Base-by-base conservation (phyloP, 1,140 invertebrate species). In the Calosoma granatense region DNA sequence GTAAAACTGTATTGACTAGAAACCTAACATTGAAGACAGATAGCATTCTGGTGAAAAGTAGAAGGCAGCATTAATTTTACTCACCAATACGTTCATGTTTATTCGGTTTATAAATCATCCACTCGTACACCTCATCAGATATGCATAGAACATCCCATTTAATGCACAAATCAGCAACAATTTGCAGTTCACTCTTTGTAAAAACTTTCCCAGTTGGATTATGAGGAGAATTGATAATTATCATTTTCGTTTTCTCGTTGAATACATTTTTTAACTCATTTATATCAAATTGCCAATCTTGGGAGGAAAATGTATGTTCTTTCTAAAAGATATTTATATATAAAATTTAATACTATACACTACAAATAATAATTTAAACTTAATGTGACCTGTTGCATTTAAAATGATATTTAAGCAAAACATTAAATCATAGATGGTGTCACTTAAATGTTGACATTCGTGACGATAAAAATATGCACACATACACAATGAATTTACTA, bases 41-140 rank as follows among this genome's bases (percentile, higher is more conserved):
- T 39, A n/a, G n/a, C n/a, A n/a, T n/a, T 9, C 6, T 23, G 19
- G 15, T 36, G 26, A 36, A 36, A 36, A 36, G n/a, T 36, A 36
- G 26, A 9, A 36, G 6, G n/a, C n/a, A 9, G 43, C 43, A 26
- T 30, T 51, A 2, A 51, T 20, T 60, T 43, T 53, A 67, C 68
- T 75, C 75, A 89, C 88, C 88, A 58, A 97, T 96, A 67, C 93
- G 80, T 57, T 95, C 82, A 72, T 97, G 94, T 67, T 92, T 77
- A 22, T 81, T 76, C 1, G 85, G 86, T 64, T 88, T 79, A 67
- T 89, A 97, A 19, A 93, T 85, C 63, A 98, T 81, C 89, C 92
- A 97, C 72, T 98, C 94, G 61, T 98, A 98, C 1, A 98, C 96
- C 73, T 98, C 95, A 73, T 98, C 95, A 9, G 90, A 85, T 2